phyloP scores from a whole-genome alignment of 2,113 vertebrate genomes.

The Anolis carolinensis region DNA sequence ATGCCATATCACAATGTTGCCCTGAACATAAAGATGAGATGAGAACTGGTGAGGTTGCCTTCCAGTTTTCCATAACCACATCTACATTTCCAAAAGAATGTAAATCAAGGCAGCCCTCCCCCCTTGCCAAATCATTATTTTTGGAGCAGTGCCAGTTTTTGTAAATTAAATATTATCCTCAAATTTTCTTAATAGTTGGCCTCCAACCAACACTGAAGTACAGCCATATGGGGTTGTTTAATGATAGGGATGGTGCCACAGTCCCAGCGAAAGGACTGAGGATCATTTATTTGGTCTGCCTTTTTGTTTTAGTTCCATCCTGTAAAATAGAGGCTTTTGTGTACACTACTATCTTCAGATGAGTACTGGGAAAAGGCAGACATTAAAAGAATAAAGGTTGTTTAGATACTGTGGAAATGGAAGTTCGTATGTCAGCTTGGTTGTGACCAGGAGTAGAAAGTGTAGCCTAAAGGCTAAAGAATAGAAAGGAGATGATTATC shows the following conservation, averaged over 20 bases:
- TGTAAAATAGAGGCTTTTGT: background rate
- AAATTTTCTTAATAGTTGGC: background rate
- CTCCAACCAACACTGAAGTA: background rate
- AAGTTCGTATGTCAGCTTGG: slow-evolving; percentile 8
- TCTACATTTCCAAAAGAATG: background rate
- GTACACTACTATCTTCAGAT: background rate
- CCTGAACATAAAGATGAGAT: background rate
- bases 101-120: background rate
- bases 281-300: slow-evolving; percentile 3
- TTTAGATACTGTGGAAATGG: background rate
- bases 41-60: background rate
- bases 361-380: background rate
- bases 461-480: background rate
- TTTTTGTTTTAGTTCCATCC: background rate
- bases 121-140: background rate
- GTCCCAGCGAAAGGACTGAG: background rate
- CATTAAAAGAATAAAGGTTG: slow-evolving; percentile 14
- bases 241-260: background rate
- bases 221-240: background rate
- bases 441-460: slow-evolving; percentile 42
- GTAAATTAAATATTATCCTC: background rate
- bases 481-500: slow-evolving; percentile 60
- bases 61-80: background rate
- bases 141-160: background rate
- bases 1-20: background rate